phyloP scores from a whole-genome alignment of 1,140 invertebrate species.

The Aphelenchoides fujianensis region DNA sequence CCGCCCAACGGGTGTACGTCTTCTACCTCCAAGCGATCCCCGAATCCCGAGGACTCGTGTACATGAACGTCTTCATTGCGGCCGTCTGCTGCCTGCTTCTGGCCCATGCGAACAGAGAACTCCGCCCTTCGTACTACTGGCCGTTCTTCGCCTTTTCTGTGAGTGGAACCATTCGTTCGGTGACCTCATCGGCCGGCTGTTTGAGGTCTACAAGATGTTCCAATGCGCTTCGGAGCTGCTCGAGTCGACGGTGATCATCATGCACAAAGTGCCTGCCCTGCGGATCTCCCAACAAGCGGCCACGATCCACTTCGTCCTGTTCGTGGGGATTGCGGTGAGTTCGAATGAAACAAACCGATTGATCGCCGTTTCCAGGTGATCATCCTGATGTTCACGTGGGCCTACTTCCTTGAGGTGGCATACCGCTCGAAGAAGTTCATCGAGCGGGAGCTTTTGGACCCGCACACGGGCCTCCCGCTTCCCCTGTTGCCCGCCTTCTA shows the following conservation, averaged over 20 bases:
- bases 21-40: constrained; percentile 2
- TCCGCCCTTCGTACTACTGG: neutral
- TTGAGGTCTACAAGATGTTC: constrained; percentile 9
- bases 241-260: constrained; percentile 4
- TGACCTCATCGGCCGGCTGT: neutral
- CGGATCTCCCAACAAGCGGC: neutral
- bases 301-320: neutral
- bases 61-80: neutral
- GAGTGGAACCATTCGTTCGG: neutral
- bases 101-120: neutral
- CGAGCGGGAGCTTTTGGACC: neutral
- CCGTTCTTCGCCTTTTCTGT: constrained; percentile 1
- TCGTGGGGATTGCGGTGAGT: neutral
- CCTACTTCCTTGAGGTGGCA: neutral
- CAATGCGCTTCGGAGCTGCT: constrained; percentile 4
- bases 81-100: neutral
- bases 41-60: neutral
- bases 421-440: neutral
- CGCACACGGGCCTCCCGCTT: neutral
- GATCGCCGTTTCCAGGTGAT: too few relatives aligned
- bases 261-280: constrained; percentile 9
- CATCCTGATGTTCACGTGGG: constrained; percentile 10
- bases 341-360: too few relatives aligned
- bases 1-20: neutral
- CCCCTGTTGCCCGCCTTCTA: too few relatives aligned